A percentile compares a stretch with the other conserved stretches of the same genome.
phyloP scores from a whole-genome alignment of 1,140 invertebrate species.

The Orchesella cincta region DNA sequence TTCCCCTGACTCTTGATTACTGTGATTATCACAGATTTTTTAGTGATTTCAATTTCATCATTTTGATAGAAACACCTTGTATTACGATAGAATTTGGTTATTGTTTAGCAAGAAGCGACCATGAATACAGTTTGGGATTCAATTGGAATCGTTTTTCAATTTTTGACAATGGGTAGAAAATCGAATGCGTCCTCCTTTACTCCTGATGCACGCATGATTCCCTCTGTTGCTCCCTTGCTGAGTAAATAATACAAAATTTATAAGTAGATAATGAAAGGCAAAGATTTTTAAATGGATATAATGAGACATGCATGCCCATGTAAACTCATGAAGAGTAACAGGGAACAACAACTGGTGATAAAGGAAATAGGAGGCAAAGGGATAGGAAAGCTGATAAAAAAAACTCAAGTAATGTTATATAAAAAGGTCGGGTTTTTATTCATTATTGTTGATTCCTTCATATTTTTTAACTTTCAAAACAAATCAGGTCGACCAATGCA shows the following conservation, averaged over 20 bases:
- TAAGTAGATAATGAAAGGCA: background rate
- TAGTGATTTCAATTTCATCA: background rate
- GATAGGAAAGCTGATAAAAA: too few relatives aligned
- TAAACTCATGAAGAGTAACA: conserved; percentile 2
- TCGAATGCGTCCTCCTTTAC: too few relatives aligned
- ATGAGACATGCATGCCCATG: conserved; percentile 25
- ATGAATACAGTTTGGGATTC: too few relatives aligned
- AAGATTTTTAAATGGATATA: background rate
- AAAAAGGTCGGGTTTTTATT: conserved; percentile 8
- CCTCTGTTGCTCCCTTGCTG: background rate
- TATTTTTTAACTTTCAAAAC: background rate
- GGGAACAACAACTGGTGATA: too few relatives aligned
- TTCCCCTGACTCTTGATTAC: conserved; percentile 20
- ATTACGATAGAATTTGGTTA: too few relatives aligned
- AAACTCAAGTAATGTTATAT: too few relatives aligned
- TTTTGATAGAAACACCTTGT: too few relatives aligned
- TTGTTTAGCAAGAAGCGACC: too few relatives aligned
- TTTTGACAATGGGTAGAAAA: too few relatives aligned
- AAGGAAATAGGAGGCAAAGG: too few relatives aligned
- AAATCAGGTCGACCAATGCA: conserved; percentile 48
- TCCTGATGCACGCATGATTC: too few relatives aligned
- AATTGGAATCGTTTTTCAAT: too few relatives aligned
- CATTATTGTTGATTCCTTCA: background rate
- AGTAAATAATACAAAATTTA: conserved; percentile 10
- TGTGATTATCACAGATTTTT: conserved; percentile 28